Base-by-base conservation (phyloP, 2,113 vertebrate species). In the Benitochromis conjunctus region DNA sequence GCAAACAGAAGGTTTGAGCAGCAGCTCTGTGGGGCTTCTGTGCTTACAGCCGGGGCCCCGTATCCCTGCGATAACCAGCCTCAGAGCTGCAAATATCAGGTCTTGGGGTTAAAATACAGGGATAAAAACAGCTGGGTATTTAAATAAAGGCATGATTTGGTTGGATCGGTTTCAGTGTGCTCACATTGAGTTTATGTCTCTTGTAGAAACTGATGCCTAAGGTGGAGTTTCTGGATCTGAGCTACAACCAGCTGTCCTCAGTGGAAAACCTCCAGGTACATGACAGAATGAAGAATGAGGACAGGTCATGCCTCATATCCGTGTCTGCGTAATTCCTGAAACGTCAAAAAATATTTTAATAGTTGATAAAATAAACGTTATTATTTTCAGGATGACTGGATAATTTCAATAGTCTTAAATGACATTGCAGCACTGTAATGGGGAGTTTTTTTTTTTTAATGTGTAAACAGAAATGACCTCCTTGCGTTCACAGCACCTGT, bases 141-240 rank as follows among this genome's bases (percentile, higher is more conserved):
- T 64, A 38, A 38, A 64, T 38, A 38, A 38, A 66, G 10, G 19
- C 1, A 1, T 38, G 11, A 41, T 41, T 66, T 24, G 10, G n/a
- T 24, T 21, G n/a, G 11, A 66, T 66, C 36, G 12, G 6, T 26
- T 31, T 29, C 13, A 29, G 10, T 51, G 1, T 14, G 24, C 43
- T 64, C 19, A 80, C 56, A 11, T 1, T 26, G 19, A 34, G 3
- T 51, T 51, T 18, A 3, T 16, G 9, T 29, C 66, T 34, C 18
- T 93, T 93, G 82, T 12, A 99, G 98, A 99, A 98, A 97, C 90
- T 99, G 82, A 98, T 97, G 92, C 98, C 97, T 1, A 97, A 98
- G 94, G 98, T 99, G 84, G 98, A 99, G 91, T 99, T 98, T 92
- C 93, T 99, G 87, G 98, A 99, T 93, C 96, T 99, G 93, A 99